These are phyloP conservation scores for Corythornis cristatus DNA, from an alignment of 2,113 vertebrate species.

Conservation along the genomic window DNA sequence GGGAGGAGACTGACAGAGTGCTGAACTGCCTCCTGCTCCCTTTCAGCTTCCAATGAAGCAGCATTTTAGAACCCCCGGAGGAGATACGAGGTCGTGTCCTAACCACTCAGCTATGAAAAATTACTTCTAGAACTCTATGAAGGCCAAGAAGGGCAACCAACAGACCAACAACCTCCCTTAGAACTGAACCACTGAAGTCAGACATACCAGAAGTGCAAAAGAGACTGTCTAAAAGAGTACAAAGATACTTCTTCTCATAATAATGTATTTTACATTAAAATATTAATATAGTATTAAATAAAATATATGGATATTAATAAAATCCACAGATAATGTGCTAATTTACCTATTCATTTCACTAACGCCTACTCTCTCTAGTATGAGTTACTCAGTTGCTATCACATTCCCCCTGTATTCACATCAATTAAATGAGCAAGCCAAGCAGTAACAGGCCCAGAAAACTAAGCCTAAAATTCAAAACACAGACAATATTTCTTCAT, in stretches of 20 bases:
- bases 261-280: neutral
- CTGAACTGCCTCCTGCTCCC: neutral
- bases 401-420: neutral
- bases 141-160: neutral
- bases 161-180: neutral
- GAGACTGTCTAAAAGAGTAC: neutral
- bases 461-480: neutral
- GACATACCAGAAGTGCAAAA: neutral
- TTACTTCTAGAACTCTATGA: neutral
- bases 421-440: neutral
- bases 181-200: neutral
- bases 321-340: neutral
- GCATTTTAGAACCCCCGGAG: neutral
- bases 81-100: neutral
- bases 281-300: neutral
- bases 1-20: neutral
- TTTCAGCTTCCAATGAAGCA: neutral
- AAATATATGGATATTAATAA: neutral
- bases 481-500: neutral
- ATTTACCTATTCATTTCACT: neutral
- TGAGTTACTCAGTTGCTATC: neutral
- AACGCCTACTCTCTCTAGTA: neutral
- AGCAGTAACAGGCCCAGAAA: neutral
- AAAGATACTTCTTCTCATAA: no score
- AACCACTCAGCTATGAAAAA: fast-evolving